Conservation (phyloP, 37 sponge, comb jelly and placozoan genomes). For the Ephydatia muelleri region DNA sequence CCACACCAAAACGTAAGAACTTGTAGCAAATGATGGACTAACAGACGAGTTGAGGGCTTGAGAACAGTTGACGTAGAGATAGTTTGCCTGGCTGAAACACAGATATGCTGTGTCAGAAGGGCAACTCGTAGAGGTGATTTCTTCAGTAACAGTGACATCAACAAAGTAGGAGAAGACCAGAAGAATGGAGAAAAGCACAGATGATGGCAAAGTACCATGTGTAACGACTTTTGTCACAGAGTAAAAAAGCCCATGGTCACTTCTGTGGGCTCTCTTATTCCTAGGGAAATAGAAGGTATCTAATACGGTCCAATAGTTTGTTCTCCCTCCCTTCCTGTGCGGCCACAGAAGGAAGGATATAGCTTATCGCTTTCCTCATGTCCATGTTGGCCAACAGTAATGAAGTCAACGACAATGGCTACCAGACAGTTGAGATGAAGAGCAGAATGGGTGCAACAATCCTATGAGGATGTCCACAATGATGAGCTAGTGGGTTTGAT, state of each 20-base stretch:
- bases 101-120: background rate
- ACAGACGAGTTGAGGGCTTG: background rate
- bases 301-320: conserved; percentile 5
- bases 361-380: background rate
- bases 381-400: conserved; percentile 4
- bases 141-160: conserved; percentile 18
- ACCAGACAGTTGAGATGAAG: background rate
- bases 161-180: conserved; percentile 47
- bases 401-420: conserved; percentile 2
- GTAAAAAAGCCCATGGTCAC: background rate
- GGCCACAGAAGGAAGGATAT: background rate
- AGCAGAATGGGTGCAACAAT: background rate
- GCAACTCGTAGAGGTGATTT: background rate
- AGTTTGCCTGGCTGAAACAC: conserved; percentile 29
- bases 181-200: conserved; percentile 30
- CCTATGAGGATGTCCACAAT: background rate
- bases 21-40: conserved; percentile 35
- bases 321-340: background rate
- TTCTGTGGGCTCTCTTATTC: background rate
- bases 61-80: conserved; percentile 9
- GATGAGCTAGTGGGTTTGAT: background rate
- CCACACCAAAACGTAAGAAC: conserved; percentile 50
- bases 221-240: background rate
- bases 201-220: conserved; percentile 44
- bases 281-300: conserved; percentile 10